Percentiles rank a stretch among this genome's conserved stretches.
Conservation (phyloP, 30 jellyfish, hydroid and myxozoan species). For the Catostylus mosaicus region DNA sequence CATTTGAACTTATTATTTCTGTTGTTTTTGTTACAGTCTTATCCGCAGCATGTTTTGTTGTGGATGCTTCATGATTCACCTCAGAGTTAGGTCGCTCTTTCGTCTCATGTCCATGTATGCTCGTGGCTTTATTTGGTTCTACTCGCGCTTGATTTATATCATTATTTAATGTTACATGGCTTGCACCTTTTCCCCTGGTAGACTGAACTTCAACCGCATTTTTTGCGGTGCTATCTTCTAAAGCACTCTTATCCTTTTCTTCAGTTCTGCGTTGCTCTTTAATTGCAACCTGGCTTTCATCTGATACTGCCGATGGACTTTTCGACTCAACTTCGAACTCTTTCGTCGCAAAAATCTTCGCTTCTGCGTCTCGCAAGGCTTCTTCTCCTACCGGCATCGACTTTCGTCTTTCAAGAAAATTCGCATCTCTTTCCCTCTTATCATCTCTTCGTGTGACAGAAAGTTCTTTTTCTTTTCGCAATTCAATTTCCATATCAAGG, state of each 20-base stretch:
- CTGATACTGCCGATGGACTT: neutral
- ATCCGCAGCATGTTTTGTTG: neutral
- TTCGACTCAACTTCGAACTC: neutral
- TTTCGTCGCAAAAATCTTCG: neutral
- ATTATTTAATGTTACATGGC: too few species aligned
- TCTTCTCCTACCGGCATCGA: conserved; percentile 66
- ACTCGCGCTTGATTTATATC: too few species aligned
- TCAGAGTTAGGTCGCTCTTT: neutral
- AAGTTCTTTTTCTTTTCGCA: conserved; percentile 25
- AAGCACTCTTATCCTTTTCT: too few species aligned
- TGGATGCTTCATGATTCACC: neutral
- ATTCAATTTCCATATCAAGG: conserved; percentile 65
- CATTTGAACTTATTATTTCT: neutral
- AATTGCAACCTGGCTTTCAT: too few species aligned
- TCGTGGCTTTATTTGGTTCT: too few species aligned
- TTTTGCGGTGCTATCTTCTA: too few species aligned
- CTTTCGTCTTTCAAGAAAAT: conserved; percentile 15
- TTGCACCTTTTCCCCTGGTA: too few species aligned
- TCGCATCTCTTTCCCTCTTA: conserved; percentile 4
- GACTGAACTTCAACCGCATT: too few species aligned
- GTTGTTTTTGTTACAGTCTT: neutral
- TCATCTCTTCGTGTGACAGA: conserved; percentile 8
- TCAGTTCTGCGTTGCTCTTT: too few species aligned
- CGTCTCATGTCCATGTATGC: neutral
- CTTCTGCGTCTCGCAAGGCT: conserved; percentile 24